Base-by-base conservation (phyloP, 1,140 invertebrate species). In the Bombus difficillimus region DNA sequence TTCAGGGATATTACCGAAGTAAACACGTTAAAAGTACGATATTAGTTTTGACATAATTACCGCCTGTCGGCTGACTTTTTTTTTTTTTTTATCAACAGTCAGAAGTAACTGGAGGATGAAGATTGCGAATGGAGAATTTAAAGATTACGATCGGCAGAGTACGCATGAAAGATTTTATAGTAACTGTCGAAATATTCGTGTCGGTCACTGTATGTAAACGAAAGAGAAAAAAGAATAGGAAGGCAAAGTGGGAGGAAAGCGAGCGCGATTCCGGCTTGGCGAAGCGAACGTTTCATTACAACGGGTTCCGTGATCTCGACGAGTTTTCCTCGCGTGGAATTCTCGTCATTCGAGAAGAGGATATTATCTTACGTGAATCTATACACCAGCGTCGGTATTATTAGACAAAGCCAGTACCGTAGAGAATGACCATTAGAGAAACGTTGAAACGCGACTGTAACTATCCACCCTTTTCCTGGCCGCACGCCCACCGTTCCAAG, bases 391-490 rank as follows among this genome's bases (percentile, higher is more conserved):
- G 78, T 86, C 77, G 80, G 81, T 83, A 83, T 89, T 86, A 86
- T 86, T 69, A 76, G 81, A 78, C 72, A 78, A 89, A 83, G 76
- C 64, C 64, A 83, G 81, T 37, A 62, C 72, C 43, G 47, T 81
- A 37, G 47, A 84, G 85, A 86, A 83, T 74, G 59, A 89, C 62
- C 64, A 83, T 86, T 81, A 72, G 47, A 81, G 53, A 71, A 37
- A 62, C 82, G 78, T 78, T 75, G 78, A 62, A 81, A 81, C 59
- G 69, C 76, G 84, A 41, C 43, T 69, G 25, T 84, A 81, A 73
- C 37, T 78, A 76, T 76, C 81, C 81, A 90, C 85, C 85, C 89
- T 87, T 90, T 90, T 88, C 85, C 85, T 85, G 88, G 57, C 37
- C 41, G n/a, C 8, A 43, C 72, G 79, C 37, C 80, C 72, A 66